Conservation (phyloP, 2,797 vertebrate species). For the Amniataba percoides region DNA sequence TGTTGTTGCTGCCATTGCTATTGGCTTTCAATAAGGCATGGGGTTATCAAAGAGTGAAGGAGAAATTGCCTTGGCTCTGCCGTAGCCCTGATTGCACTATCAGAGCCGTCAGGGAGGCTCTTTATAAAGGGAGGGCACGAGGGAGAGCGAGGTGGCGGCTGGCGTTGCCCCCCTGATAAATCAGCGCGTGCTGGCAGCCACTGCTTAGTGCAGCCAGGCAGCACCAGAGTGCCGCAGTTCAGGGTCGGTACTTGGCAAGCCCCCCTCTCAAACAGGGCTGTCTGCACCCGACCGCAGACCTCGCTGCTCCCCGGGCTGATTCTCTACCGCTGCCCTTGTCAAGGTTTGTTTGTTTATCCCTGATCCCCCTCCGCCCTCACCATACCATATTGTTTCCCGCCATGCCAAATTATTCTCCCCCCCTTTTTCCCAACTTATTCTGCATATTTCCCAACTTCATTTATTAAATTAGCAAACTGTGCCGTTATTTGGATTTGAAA, state of each 20-base stretch:
- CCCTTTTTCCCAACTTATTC: slow-evolving; percentile 77
- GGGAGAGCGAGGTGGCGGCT: slow-evolving; percentile 84
- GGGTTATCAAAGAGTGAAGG: slow-evolving; percentile 89
- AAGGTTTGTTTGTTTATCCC: slow-evolving; percentile 85
- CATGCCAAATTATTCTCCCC: slow-evolving; percentile 74
- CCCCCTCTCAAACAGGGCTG: slow-evolving; percentile 73
- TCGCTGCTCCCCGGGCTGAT: slow-evolving; percentile 70
- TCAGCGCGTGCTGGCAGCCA: slow-evolving; percentile 84
- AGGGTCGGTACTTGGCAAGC: slow-evolving; percentile 85
- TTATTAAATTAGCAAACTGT: slow-evolving; percentile 78
- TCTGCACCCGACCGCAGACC: slow-evolving; percentile 79
- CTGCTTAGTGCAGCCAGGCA: slow-evolving; percentile 84
- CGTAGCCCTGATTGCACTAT: slow-evolving; percentile 90
- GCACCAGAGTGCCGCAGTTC: slow-evolving; percentile 81
- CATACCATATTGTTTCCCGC: slow-evolving; percentile 68
- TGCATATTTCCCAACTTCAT: slow-evolving; percentile 81
- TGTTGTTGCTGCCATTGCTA: slow-evolving; percentile 87
- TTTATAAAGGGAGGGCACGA: slow-evolving; percentile 86
- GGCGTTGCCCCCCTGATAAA: slow-evolving; percentile 88
- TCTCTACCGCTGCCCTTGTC: slow-evolving; percentile 81
- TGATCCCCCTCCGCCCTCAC: slow-evolving; percentile 67
- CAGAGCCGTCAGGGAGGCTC: slow-evolving; percentile 88
- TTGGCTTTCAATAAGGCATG: slow-evolving; percentile 85
- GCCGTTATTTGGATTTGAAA: slow-evolving; percentile 64
- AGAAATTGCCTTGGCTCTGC: slow-evolving; percentile 91